Conservation (phyloP, 2,797 vertebrate species). For the Nothura maculosa region DNA sequence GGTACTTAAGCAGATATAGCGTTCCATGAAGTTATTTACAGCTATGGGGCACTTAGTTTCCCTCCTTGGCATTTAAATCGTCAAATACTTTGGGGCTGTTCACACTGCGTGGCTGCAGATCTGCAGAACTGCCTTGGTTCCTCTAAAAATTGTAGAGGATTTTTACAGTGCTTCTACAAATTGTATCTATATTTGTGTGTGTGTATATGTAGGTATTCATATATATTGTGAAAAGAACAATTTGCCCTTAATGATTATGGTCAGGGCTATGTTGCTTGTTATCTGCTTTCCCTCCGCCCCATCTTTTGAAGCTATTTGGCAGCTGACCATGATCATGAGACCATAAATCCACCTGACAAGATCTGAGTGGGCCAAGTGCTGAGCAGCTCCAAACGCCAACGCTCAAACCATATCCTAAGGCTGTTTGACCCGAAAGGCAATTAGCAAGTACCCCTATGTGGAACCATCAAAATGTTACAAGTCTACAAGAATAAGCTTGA, state of each 20-base stretch:
- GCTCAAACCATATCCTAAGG: not conserved
- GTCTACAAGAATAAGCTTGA: not conserved
- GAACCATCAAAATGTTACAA: not conserved
- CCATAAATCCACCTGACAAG: too few relatives aligned
- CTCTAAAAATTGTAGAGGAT: not conserved
- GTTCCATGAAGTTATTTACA: not conserved
- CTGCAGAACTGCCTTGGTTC: not conserved
- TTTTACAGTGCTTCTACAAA: too few relatives aligned
- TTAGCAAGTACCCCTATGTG: not conserved
- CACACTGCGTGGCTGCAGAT: not conserved
- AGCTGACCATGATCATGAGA: not conserved
- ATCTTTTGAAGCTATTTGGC: not conserved
- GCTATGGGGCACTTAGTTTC: not conserved
- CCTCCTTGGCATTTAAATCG: not conserved
- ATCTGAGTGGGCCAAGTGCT: not conserved
- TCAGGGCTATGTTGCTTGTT: not conserved
- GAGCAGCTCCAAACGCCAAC: not conserved
- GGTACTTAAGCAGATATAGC: constrained; percentile 6
- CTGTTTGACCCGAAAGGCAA: not conserved
- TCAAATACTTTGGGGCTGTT: not conserved
- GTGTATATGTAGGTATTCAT: too few relatives aligned
- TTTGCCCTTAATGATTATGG: not conserved
- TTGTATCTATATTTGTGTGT: too few relatives aligned
- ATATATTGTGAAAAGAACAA: not conserved
- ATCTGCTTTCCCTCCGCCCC: not conserved